Base-by-base conservation (phyloP, 2,888 invertebrate species). In the Deilephila elpenor region DNA sequence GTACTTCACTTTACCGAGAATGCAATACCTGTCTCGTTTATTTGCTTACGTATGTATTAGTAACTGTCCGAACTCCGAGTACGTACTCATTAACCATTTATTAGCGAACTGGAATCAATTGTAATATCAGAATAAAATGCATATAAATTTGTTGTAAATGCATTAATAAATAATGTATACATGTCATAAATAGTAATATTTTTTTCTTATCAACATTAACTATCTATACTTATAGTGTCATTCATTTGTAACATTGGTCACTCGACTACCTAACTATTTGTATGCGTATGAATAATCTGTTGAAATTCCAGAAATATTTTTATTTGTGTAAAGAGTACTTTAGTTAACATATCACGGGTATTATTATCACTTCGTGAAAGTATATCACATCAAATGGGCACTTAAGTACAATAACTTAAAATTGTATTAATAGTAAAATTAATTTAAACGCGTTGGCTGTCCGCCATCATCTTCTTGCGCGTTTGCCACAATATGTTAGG, bases 401-500 rank as follows among this genome's bases (percentile, higher is more conserved):
- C 77, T 77, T 83, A 82, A 78, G 77, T 83, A 80, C 77, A 78
- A 75, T 56, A 67, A 73, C 53, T 72, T 74, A 77, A 71, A 74
- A 79, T 74, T 71, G 74, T 67, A 73, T 77, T 74, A 74, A 64
- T 75, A 76, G 53, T 74, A 60, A 74, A 71, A 73, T 53, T 25
- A 19, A 72, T 81, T 89, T 87, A 93, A 64, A 93, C 90, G 59
- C 84, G 83, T 75, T 88, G 89, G 59, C 84, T 86, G 32, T 87
- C 85, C 5, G 83, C 75, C 56, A 75, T 79, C 62, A 74, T 80
- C 75, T 92, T 95, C 75, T 95, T 91, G 71, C 95, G 91, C 7
- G 92, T 93, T 61, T 95, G 86, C 96, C 96, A 97, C 74, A 96
- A 82, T 84, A 96, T 94, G 83, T 96, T 96, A 59, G 95, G 89